Conservation (phyloP, 2,797 vertebrate species). For the Diglossa cyanea region DNA sequence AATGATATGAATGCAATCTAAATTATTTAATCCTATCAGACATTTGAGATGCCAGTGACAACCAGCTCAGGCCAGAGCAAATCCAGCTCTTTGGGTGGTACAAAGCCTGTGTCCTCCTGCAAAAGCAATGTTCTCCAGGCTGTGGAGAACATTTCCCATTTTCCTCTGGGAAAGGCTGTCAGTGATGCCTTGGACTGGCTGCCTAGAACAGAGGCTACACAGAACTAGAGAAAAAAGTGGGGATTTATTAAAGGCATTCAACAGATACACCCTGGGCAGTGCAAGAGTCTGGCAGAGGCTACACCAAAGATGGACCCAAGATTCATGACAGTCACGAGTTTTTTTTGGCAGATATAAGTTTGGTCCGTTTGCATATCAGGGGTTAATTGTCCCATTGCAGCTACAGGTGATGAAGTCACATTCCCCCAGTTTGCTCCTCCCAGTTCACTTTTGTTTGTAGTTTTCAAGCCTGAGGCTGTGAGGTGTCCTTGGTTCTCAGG, state of each 20-base stretch:
- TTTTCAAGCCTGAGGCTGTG: not conserved
- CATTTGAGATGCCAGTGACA: not conserved
- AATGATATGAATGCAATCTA: not conserved
- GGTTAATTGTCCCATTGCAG: not conserved
- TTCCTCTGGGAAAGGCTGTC: not conserved
- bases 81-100: not conserved
- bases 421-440: not conserved
- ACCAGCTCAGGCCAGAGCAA: not conserved
- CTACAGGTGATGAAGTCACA: not conserved
- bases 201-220: rapidly evolving
- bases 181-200: not conserved
- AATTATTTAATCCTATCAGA: not conserved
- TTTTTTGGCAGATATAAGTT: rapidly evolving
- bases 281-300: not conserved
- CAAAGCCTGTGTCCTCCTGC: not conserved
- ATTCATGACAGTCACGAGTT: rapidly evolving
- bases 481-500: not conserved
- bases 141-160: not conserved
- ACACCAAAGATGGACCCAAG: too few species aligned
- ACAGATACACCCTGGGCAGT: not conserved
- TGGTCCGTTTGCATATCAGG: not conserved
- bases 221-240: not conserved
- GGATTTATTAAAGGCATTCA: not conserved
- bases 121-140: not conserved
- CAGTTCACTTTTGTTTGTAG: not conserved